These are phyloP conservation scores for Pseudomugil gertrudae DNA, from an alignment of 2,797 vertebrate species.

Conservation along the genomic window DNA sequence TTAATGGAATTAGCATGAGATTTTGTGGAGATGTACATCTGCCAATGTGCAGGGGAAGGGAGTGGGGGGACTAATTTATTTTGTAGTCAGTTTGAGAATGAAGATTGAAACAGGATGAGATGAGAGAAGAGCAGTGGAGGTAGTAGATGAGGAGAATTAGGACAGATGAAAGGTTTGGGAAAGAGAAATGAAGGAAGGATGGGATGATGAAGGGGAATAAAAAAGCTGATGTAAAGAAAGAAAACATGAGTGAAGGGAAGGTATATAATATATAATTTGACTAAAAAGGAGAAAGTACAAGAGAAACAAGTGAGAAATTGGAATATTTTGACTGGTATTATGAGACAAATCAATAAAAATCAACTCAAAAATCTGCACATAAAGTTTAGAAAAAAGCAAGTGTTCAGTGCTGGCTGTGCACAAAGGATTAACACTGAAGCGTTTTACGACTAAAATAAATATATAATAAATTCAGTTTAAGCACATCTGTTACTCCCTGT, in stretches of 20 bases:
- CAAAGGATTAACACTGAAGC: conserved; percentile 28
- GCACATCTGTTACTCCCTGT: conserved; percentile 23
- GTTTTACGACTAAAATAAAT: conserved; percentile 4
- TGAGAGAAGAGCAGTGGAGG: conserved; percentile 34
- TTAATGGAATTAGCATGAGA: conserved; percentile 85
- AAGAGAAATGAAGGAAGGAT: conserved; percentile 12
- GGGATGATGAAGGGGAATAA: conserved; percentile 6
- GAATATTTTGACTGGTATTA: neutral
- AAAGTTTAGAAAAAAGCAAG: conserved; percentile 11
- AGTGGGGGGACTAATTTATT: conserved; percentile 79
- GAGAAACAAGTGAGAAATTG: neutral
- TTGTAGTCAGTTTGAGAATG: conserved; percentile 80
- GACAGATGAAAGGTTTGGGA: conserved; percentile 25
- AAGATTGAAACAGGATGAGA: conserved; percentile 42
- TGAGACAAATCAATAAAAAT: conserved; percentile 1
- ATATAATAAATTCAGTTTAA: conserved; percentile 18
- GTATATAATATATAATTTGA: neutral
- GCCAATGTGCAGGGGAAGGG: conserved; percentile 70
- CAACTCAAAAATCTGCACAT: conserved; percentile 4
- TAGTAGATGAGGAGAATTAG: conserved; percentile 44
- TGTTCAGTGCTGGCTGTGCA: conserved; percentile 6
- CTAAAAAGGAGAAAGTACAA: conserved; percentile 2
- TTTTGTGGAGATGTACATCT: conserved; percentile 83
- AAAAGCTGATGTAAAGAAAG: conserved; percentile 17
- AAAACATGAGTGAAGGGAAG: neutral